These are phyloP conservation scores for Trichechus manatus DNA, from an alignment of 2,113 vertebrate species.

Conservation along the genomic window DNA sequence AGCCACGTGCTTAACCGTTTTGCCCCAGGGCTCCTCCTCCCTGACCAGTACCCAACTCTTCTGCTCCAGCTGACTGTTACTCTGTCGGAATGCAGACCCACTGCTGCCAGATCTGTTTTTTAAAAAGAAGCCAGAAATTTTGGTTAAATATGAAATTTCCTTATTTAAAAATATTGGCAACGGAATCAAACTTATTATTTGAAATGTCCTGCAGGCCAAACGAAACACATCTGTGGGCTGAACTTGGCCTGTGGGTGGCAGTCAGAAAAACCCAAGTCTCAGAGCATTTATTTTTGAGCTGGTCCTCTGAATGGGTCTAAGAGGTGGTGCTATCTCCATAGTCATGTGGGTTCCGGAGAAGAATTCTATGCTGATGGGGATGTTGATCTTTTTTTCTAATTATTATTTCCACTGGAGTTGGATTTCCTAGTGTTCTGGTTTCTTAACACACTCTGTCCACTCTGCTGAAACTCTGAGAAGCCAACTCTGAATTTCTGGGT, in stretches of 20 bases:
- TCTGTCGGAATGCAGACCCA: background rate
- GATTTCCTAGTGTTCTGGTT: background rate
- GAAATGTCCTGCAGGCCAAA: conserved; percentile 50
- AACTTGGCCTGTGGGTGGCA: background rate
- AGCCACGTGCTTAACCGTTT: background rate
- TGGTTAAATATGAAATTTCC: conserved; percentile 59
- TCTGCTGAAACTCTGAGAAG: background rate
- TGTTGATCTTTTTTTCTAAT: background rate
- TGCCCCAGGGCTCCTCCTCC: background rate
- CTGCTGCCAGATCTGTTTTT: background rate
- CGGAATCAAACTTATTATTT: conserved; percentile 42
- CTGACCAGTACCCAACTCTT: background rate
- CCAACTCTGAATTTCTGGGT: background rate
- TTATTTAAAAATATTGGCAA: conserved; percentile 58
- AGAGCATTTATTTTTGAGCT: conserved; percentile 10
- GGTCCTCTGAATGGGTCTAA: background rate
- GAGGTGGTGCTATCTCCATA: accelerated
- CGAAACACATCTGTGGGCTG: conserved; percentile 7
- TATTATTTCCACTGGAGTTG: background rate
- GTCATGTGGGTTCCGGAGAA: background rate
- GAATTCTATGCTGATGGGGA: background rate
- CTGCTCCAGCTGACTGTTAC: background rate
- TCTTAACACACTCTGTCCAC: background rate
- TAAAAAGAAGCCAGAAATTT: conserved; percentile 40
- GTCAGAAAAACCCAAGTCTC: conserved; percentile 3